phyloP scores from a whole-genome alignment of 2,113 vertebrate species.

The Tor tambroides region DNA sequence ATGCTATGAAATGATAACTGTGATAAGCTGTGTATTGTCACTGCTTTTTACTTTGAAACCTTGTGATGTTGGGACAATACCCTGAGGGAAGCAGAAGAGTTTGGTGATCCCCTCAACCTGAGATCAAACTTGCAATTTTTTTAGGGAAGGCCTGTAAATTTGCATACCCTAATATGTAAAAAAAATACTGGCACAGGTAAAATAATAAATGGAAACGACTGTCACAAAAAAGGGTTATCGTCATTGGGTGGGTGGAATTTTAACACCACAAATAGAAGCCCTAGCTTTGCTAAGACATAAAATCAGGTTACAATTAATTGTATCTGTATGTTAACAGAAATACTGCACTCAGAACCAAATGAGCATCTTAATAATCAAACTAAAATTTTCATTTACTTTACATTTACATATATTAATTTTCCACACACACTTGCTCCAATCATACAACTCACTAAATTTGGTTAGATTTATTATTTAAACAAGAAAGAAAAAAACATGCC shows the following conservation, averaged over 20 bases:
- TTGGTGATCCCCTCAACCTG: neutral
- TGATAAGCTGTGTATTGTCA: neutral
- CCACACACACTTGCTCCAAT: neutral
- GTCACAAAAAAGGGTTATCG: too few relatives aligned
- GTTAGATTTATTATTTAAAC: neutral
- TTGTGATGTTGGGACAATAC: neutral
- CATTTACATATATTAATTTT: too few relatives aligned
- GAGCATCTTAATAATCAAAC: neutral
- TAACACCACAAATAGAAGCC: neutral
- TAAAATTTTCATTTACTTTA: slow-evolving; percentile 16
- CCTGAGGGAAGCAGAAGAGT: neutral
- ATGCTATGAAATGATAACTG: neutral
- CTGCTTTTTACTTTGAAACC: neutral
- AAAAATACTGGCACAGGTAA: neutral
- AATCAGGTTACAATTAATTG: neutral
- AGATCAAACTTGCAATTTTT: neutral
- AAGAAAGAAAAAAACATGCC: neutral
- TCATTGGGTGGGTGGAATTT: too few relatives aligned
- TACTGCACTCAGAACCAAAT: neutral
- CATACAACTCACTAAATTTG: neutral
- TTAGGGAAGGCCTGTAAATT: neutral
- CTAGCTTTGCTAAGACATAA: neutral
- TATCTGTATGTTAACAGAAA: slow-evolving; percentile 7
- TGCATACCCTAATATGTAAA: neutral
- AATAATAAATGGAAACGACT: neutral